A percentile compares a stretch with the other conserved stretches of the same genome.
These are phyloP conservation scores for Clarias laeviceps DNA, from an alignment of 2,797 vertebrate genomes.

Conservation along the genomic window DNA sequence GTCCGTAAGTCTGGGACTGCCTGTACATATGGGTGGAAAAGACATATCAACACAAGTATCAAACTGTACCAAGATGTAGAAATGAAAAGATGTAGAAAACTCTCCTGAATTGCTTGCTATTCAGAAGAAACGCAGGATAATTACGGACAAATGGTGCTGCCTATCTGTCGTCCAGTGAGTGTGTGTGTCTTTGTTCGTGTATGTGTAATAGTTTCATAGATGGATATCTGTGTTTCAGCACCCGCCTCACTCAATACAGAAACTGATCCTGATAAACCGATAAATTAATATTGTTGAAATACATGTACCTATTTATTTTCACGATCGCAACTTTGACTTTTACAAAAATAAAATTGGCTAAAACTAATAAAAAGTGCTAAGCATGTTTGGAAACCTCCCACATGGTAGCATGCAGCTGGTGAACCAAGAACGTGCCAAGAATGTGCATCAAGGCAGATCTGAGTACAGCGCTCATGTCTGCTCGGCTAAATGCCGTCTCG, in stretches of 20 bases:
- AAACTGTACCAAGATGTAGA: neutral
- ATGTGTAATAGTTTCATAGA: neutral
- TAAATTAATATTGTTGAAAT: neutral
- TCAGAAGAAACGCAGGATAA: neutral
- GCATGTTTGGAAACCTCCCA: constrained; percentile 18
- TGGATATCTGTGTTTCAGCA: neutral
- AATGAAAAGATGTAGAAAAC: neutral
- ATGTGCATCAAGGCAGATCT: constrained; percentile 1
- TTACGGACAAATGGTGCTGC: neutral
- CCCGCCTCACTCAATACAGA: neutral
- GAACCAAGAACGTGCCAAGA: constrained; percentile 1
- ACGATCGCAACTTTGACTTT: neutral
- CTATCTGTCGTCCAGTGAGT: neutral
- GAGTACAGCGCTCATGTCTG: neutral
- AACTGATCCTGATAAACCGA: neutral
- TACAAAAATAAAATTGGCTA: neutral
- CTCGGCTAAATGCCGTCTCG: no score
- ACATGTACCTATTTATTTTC: neutral
- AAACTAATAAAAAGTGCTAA: neutral
- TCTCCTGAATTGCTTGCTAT: neutral
- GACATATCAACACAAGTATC: no score
- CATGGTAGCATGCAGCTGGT: constrained; percentile 5
- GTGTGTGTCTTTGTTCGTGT: neutral
- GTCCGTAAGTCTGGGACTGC: neutral
- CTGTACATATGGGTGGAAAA: no score